A percentile compares a stretch with the other conserved stretches of the same genome.
Conservation (phyloP, 2,797 vertebrate genomes). For the Knipowitschia caucasica region DNA sequence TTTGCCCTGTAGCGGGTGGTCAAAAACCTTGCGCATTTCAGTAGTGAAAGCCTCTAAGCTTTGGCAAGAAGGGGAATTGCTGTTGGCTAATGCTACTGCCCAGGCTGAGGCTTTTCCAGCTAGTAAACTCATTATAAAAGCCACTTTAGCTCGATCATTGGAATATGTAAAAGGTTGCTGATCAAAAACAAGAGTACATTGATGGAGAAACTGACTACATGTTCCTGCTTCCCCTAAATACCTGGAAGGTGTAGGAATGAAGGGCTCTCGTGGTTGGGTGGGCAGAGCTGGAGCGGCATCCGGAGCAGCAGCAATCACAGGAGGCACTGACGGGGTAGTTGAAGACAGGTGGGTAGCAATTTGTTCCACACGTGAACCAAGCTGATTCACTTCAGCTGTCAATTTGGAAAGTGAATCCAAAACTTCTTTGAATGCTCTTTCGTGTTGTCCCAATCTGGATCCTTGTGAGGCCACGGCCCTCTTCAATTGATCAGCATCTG, state of each 20-base stretch:
- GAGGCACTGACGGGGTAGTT: background rate
- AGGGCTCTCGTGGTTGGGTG: background rate
- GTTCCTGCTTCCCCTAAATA: background rate
- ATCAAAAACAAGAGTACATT: background rate
- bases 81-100: background rate
- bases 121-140: background rate
- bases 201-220: background rate
- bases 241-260: background rate
- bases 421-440: no score
- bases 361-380: background rate
- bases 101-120: background rate
- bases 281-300: background rate
- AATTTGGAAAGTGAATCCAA: no score
- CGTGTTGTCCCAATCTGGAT: no score
- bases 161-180: background rate
- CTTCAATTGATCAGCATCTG: no score
- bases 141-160: background rate
- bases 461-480: no score
- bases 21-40: background rate
- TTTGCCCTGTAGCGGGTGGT: no score
- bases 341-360: background rate
- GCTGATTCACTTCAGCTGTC: background rate
- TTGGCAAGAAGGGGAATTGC: background rate
- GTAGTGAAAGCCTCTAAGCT: background rate
- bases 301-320: background rate